Conservation (phyloP, 1,140 invertebrate species). For the Heliconius hewitsoni region DNA sequence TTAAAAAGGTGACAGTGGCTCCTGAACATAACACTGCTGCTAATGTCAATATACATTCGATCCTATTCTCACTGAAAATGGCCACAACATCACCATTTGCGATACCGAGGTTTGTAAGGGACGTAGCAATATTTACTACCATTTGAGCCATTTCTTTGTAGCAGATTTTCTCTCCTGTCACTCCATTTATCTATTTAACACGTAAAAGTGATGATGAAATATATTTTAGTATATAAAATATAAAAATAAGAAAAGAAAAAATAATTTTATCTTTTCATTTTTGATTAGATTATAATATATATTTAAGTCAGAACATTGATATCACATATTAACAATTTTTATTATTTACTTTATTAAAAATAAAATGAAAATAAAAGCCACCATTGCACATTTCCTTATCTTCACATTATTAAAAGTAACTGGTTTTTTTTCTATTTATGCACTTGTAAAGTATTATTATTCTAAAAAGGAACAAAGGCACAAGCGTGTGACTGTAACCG, state of each 20-base stretch:
- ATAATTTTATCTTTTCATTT: too few species aligned
- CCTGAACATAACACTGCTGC: conserved; percentile 68
- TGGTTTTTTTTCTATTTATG: too few species aligned
- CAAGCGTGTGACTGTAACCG: too few species aligned
- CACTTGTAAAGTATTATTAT: too few species aligned
- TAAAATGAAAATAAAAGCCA: too few species aligned
- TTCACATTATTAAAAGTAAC: too few species aligned
- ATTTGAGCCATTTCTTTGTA: conserved; percentile 48
- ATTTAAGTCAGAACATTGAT: too few species aligned
- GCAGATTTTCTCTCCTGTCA: conserved; percentile 33
- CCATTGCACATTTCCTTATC: too few species aligned
- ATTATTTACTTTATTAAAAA: too few species aligned
- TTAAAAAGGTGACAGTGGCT: conserved; percentile 69
- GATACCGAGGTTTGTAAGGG: conserved; percentile 52
- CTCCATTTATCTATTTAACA: conserved; percentile 50
- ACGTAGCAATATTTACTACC: conserved; percentile 51
- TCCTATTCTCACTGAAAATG: conserved; percentile 78
- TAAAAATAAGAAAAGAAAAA: neutral
- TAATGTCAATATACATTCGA: conserved; percentile 65
- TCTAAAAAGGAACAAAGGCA: too few species aligned
- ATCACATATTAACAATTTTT: too few species aligned
- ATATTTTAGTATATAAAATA: neutral
- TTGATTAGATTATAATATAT: too few species aligned
- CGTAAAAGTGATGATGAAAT: neutral
- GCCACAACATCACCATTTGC: conserved; percentile 69